Evolutionary conservation across 2,113 vertebrate species (phyloP), one percentile per base, ranked within the genome.

Genomic region (Anguilla rostrata): DNA sequence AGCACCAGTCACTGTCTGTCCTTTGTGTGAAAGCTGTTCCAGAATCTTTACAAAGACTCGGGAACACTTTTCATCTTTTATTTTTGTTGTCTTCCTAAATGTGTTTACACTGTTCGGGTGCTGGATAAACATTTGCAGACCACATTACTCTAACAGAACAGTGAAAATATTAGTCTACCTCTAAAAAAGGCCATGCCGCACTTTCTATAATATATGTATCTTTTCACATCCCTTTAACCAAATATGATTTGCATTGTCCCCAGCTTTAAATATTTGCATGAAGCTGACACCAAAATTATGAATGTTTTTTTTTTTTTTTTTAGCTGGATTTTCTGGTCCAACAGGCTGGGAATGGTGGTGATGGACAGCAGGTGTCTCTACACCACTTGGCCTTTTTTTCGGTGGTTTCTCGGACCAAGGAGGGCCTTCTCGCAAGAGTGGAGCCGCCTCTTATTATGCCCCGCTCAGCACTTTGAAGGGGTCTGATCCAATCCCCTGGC

Each of bases 401-500:
- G 89, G 86, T 85, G 82, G 88, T 83, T 90, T 88, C 90, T 88
- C 83, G 39, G 60, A 88, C 56, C 79, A 81, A 39, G 49, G 82
- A 84, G 83, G 41, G 39, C 22, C 49, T 53, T 83, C 15, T 83
- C 41, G 49, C 9, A 11, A 34, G 88, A 90, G 66, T 87, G 91
- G 88, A 89, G 90, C 91, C 93, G 93, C 91, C 93, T 94, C 92
- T 92, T 94, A 92, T 91, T 91, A 89, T 90, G 85, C 87, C 87
- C 90, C 88, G 93, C 92, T 91, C 87, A 89, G 91, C 83, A 39
- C 91, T 91, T 88, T 91, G 92, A 87, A 95, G 91, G 91, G 93
- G 93, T 93, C 91, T 95, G 92, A 93, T 94, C 92, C 88, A 93
- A 94, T 95, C 92, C 94, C 91, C 90, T 90, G 91, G 92, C 94